Evolutionary conservation across 2,797 vertebrate species (phyloP).

Genomic region (Cyclopterus lumpus): DNA sequence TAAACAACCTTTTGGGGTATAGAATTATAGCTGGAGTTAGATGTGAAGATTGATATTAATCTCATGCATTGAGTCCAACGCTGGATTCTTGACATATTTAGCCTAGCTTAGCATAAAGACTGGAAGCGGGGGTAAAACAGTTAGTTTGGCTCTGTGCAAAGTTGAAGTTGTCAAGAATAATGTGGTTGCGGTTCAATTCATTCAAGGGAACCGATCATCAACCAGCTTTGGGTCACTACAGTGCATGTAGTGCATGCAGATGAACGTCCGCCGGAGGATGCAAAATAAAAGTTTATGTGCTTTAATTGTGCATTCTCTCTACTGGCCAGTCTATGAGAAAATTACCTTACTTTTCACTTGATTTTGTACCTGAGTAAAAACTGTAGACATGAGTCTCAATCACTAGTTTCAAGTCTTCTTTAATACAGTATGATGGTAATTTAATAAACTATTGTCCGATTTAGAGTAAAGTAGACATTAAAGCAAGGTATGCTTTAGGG

Average conservation of each 20-base stretch:
- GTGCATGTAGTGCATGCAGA: not conserved
- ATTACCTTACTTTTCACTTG: no score
- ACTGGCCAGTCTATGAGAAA: not conserved
- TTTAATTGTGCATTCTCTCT: not conserved
- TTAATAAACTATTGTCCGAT: no score
- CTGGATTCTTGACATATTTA: not conserved
- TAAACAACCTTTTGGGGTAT: not conserved
- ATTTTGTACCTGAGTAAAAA: no score
- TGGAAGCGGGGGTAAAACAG: not conserved
- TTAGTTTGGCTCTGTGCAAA: not conserved
- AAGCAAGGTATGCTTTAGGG: not conserved
- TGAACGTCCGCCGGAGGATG: not conserved
- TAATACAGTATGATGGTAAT: no score
- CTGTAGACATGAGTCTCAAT: no score
- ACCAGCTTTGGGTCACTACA: not conserved
- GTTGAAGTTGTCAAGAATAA: not conserved
- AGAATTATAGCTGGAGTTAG: not conserved
- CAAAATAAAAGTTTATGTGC: not conserved
- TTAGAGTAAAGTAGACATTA: not conserved
- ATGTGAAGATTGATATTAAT: not conserved
- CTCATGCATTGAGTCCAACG: not conserved
- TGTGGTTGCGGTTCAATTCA: not conserved
- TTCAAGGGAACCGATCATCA: not conserved
- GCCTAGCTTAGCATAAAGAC: not conserved
- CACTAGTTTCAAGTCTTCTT: no score